Evolutionary conservation across 2,888 invertebrate species (phyloP).

Genomic region (Eumacrocentrus americanus): DNA sequence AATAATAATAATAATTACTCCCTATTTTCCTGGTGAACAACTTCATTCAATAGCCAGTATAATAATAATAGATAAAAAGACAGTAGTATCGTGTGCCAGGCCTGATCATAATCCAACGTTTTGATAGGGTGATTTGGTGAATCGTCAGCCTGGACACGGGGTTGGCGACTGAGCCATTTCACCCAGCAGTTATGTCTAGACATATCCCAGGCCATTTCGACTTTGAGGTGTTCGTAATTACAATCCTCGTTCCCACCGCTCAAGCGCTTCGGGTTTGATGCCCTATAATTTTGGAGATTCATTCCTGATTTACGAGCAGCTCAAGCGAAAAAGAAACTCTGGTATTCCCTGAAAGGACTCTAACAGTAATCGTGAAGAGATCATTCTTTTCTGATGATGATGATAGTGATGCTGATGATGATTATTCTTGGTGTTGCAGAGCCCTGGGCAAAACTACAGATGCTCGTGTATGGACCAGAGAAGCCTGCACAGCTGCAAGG

Average conservation of each 20-base stretch:
- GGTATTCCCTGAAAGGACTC: no score
- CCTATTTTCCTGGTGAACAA: background rate
- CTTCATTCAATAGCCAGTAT: background rate
- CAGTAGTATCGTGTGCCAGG: background rate
- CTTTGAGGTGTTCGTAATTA: conserved; percentile 56
- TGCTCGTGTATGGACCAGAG: conserved; percentile 53
- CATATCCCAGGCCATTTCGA: conserved; percentile 48
- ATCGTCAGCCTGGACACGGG: conserved; percentile 43
- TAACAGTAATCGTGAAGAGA: no score
- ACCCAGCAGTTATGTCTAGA: conserved; percentile 50
- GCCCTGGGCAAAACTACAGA: conserved; percentile 53
- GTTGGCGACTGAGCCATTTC: conserved; percentile 47
- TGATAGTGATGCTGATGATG: no score
- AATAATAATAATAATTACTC: conserved; percentile 12
- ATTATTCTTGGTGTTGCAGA: conserved; percentile 38
- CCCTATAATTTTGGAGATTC: conserved; percentile 56
- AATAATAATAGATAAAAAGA: background rate
- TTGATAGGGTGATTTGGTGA: conserved; percentile 51
- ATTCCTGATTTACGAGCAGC: conserved; percentile 49
- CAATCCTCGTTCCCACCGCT: conserved; percentile 34
- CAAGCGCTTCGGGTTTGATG: conserved; percentile 43
- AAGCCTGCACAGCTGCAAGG: conserved; percentile 57
- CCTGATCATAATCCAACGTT: conserved; percentile 31
- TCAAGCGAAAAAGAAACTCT: background rate
- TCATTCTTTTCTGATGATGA: no score